Percentiles rank a stretch among this genome's conserved stretches.
Conservation (phyloP, 2,888 invertebrate genomes). For the Clepsis dumicolana region DNA sequence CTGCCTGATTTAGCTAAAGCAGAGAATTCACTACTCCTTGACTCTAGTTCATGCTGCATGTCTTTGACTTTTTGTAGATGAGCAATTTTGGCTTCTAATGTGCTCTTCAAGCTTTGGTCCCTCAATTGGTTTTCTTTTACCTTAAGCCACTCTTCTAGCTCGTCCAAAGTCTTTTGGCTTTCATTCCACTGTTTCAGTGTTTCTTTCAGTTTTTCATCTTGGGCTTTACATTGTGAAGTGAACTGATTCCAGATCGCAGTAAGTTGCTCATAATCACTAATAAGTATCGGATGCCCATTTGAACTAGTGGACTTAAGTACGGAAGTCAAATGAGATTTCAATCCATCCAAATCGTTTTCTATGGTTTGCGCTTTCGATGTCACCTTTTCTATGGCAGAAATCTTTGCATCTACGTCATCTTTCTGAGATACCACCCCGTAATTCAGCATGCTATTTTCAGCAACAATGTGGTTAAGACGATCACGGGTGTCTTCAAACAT, state of each 20-base stretch:
- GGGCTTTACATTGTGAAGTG: conserved; percentile 89
- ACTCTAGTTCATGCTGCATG: conserved; percentile 89
- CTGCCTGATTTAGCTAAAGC: conserved; percentile 86
- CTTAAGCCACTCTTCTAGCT: conserved; percentile 94
- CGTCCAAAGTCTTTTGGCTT: conserved; percentile 92
- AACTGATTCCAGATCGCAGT: conserved; percentile 92
- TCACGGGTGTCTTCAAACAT: conserved; percentile 94
- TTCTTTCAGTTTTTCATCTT: conserved; percentile 90
- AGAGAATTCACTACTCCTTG: conserved; percentile 89
- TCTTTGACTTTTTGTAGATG: conserved; percentile 92
- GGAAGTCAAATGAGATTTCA: conserved; percentile 89
- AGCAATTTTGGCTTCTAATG: conserved; percentile 92
- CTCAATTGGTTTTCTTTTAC: conserved; percentile 94
- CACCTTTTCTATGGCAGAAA: conserved; percentile 91
- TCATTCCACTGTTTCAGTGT: conserved; percentile 93
- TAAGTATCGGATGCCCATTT: conserved; percentile 90
- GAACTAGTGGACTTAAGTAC: conserved; percentile 92
- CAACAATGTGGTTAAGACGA: conserved; percentile 92
- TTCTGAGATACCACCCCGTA: conserved; percentile 93
- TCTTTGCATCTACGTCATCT: conserved; percentile 91
- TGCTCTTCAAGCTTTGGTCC: conserved; percentile 95
- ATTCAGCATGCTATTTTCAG: conserved; percentile 91
- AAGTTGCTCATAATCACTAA: conserved; percentile 91
- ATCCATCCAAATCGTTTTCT: conserved; percentile 89
- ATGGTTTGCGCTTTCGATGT: conserved; percentile 91